A percentile compares a stretch with the other conserved stretches of the same genome.
These are phyloP conservation scores for Arnoldichthys spilopterus DNA, from an alignment of 2,797 vertebrate species.

Conservation along the genomic window DNA sequence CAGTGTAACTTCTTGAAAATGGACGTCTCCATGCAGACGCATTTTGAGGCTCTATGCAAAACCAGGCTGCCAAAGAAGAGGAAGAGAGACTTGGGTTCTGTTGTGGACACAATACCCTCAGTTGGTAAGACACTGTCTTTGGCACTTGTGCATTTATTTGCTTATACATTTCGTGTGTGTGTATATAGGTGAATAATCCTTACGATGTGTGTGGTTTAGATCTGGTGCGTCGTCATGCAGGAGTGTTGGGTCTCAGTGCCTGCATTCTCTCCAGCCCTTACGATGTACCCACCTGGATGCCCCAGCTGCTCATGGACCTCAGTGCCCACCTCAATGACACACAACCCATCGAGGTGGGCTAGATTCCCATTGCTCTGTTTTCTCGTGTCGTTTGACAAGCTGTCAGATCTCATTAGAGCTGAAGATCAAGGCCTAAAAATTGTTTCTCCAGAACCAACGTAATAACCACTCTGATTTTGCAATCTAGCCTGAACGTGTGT, in stretches of 20 bases:
- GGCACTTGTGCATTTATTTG: neutral
- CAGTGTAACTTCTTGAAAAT: conserved; percentile 95
- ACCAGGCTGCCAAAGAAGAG: conserved; percentile 91
- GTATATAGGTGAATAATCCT: neutral
- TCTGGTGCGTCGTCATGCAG: conserved; percentile 92
- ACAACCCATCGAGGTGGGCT: conserved; percentile 93
- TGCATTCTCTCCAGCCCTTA: conserved; percentile 98
- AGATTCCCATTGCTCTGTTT: neutral
- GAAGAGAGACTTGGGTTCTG: conserved; percentile 85
- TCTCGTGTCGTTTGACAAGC: neutral
- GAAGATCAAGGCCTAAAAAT: neutral
- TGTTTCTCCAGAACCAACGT: no score
- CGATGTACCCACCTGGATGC: conserved; percentile 97
- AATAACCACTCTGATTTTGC: no score
- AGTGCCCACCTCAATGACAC: conserved; percentile 96
- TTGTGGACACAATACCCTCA: conserved; percentile 83
- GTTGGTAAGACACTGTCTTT: conserved; percentile 76
- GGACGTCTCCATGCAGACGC: conserved; percentile 90
- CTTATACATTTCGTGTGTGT: neutral
- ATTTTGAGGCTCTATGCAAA: conserved; percentile 97
- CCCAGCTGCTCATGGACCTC: conserved; percentile 96
- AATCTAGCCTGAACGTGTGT: no score
- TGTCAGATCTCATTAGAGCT: conserved; percentile 18
- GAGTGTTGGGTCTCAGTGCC: conserved; percentile 93
- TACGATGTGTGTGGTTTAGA: conserved; percentile 73